Conservation (phyloP, 1,140 invertebrate genomes). For the Octopus bimaculoides region DNA sequence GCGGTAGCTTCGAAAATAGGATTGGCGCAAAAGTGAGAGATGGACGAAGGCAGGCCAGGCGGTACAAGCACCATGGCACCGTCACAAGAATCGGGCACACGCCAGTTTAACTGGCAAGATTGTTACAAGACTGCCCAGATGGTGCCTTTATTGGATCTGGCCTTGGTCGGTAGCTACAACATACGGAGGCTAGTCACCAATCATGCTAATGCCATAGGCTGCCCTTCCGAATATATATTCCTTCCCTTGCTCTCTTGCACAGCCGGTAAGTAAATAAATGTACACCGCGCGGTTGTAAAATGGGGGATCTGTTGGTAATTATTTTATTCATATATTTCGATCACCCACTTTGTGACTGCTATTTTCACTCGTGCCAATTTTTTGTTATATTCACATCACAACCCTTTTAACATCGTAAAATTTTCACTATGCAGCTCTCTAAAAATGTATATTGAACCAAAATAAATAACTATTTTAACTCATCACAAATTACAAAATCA, state of each 20-base stretch:
- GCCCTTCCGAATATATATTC: constrained; percentile 26
- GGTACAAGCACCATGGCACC: neutral
- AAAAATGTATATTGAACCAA: no score
- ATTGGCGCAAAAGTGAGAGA: neutral
- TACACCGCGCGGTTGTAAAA: neutral
- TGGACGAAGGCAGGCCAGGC: neutral
- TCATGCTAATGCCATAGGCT: constrained; percentile 24
- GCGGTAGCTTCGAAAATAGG: no score
- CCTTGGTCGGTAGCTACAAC: constrained; percentile 16
- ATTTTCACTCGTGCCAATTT: neutral
- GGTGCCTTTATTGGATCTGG: constrained; percentile 24
- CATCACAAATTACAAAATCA: no score
- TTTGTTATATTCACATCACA: no score
- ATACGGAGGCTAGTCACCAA: constrained; percentile 23
- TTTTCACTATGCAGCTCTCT: no score
- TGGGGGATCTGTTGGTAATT: neutral
- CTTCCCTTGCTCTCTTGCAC: constrained; percentile 23
- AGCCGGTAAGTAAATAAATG: constrained; percentile 14
- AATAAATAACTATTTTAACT: no score
- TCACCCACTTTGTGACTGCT: neutral
- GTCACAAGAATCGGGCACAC: neutral
- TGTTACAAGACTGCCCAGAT: constrained; percentile 29
- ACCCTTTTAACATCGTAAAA: no score
- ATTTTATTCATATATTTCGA: neutral
- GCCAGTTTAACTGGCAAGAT: constrained; percentile 19